Base-by-base conservation (phyloP, 2,113 vertebrate genomes). In the Taurulus bubalis region DNA sequence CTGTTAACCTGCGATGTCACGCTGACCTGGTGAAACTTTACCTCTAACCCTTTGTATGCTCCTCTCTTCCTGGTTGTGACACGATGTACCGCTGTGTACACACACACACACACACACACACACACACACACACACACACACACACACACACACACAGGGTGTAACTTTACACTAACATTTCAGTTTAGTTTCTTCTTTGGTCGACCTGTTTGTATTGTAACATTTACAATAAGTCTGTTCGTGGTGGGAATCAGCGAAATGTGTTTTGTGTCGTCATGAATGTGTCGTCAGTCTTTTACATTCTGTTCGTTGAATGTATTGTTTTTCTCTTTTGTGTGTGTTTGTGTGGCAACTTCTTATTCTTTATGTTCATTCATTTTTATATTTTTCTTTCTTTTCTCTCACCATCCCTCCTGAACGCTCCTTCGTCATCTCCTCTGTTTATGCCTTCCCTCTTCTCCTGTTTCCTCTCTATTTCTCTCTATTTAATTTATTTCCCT, bases 21-120 rank as follows among this genome's bases (percentile, higher is more conserved):
- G 12, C 75, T 77, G 80, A 85, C 75, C 88, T 77, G 78, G 77
- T 89, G 77, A 42, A 83, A 68, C 78, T 82, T 65, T 3, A 70
- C 77, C 79, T 89, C 79, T 82, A 53, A 89, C 89, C 85, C 82
- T 32, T 30, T 73, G 86, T 90, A 67, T 72, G 77, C 55, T 87
- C 88, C 87, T 87, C 65, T 87, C 70, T 26, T 83, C 75, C 62
- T 69, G 67, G 70, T 77, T 86, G 56, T 83, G 80, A 51, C 75
- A 63, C 82, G 53, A 84, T 77, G 51, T 77, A 82, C 30, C 49
- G 59, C 40, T 26, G 3, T 16, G 2, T 30, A 16, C 56, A 38
- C 36, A 58, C 69, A 67, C 65, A 71, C 76, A 75, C 68, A 80
- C 45, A 59, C 18, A 53, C 65, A 80, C 70, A 53, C 30, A 74